Base-by-base conservation (phyloP, 2,797 vertebrate genomes). In the Diglossa cyanea region DNA sequence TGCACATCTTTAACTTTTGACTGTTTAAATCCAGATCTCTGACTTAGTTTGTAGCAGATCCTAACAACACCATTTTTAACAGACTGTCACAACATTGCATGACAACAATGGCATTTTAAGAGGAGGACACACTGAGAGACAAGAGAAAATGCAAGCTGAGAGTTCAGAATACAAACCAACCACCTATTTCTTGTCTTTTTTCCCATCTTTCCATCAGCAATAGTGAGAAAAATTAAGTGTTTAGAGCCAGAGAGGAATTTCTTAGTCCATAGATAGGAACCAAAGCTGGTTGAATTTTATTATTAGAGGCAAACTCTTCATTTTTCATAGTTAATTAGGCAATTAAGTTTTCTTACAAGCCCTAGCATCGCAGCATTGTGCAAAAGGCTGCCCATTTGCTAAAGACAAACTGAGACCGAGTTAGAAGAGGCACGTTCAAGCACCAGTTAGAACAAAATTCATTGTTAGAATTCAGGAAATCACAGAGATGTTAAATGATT, bases 401-500 rank as follows among this genome's bases (percentile, higher is more conserved):
- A 73, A 93, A 96, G 93, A 97, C 94, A 97, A 98, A 98, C 93
- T 55, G 85, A 88, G 88, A 96, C 78, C 13, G 2, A 92, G 96
- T 97, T 95, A 97, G 96, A 95, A 95, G 88, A 91, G 93, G 95
- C 78, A 96, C 62, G 74, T 91, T 93, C 95, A 96, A 97, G 94
- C 96, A 96, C 72, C 90, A 91, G 87, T 97, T 95, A 97, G 90
- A 76, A 96, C 44, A 33, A 83, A 91, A 97, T 84, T 95, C 86
- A 86, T 71, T 86, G 96, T 97, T 97, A 98, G 97, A 95, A 92
- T 96, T 95, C 96, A 88, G 97, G 96, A 94, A 97, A 97, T 97
- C 97, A 97, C 95, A 98, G 91, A 97, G 91, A 98, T 97, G 97
- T 98, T 97, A 97, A 91, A 83, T 96, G 97, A 97, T 98, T 98